Evolutionary conservation across 2,888 invertebrate genomes (phyloP).

Genomic region (Fragum whitleyi): DNA sequence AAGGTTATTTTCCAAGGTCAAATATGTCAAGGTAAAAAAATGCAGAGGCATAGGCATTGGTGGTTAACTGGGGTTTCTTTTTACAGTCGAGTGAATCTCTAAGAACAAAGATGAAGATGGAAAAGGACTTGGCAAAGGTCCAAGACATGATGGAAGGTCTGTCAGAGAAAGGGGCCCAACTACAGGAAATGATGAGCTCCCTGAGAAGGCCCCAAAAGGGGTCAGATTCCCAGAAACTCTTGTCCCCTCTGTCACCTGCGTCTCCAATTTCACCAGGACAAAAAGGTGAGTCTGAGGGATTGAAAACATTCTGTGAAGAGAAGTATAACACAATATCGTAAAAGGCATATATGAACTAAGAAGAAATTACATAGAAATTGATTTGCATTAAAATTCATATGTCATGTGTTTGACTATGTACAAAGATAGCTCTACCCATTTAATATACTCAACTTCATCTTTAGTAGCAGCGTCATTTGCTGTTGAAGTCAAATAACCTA

Average conservation of each 20-base stretch:
- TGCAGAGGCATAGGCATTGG: too few species aligned
- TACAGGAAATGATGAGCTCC: conserved; percentile 94
- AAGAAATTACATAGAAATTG: too few species aligned
- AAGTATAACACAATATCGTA: background rate
- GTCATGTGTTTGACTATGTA: too few species aligned
- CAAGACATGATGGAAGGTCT: conserved; percentile 94
- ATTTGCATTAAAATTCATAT: too few species aligned
- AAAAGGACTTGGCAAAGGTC: conserved; percentile 91
- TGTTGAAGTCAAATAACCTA: too few species aligned
- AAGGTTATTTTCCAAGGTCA: too few species aligned
- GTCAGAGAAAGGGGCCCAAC: conserved; percentile 93
- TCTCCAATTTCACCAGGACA: conserved; percentile 11
- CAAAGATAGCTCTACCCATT: too few species aligned
- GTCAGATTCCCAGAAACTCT: conserved; percentile 48
- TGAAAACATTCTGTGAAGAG: background rate
- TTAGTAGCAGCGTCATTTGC: too few species aligned
- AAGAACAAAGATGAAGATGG: conserved; percentile 85
- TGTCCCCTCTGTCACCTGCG: background rate
- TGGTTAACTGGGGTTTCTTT: too few species aligned
- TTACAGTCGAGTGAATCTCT: conserved; percentile 72
- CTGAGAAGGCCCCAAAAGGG: conserved; percentile 85
- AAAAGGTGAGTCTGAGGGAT: conserved; percentile 44
- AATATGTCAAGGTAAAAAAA: too few species aligned
- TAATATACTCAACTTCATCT: too few species aligned
- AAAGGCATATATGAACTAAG: background rate